phyloP scores from a whole-genome alignment of 2,888 invertebrate species.

The Eretmocerus hayati region DNA sequence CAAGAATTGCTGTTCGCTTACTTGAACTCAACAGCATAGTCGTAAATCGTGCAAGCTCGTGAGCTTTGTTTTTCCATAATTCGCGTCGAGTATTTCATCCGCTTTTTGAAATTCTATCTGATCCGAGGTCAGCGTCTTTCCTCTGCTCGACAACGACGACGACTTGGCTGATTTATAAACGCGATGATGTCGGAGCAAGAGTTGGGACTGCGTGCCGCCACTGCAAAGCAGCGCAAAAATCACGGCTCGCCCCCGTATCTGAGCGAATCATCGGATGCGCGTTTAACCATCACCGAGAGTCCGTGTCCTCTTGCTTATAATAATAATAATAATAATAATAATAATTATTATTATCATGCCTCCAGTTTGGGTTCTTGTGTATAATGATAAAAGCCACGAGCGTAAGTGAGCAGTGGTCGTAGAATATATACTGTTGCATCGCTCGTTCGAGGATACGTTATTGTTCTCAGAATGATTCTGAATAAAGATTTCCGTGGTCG shows the following conservation, averaged over 20 bases:
- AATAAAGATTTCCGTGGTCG: slow-evolving; percentile 44
- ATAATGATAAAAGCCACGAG: slow-evolving; percentile 1
- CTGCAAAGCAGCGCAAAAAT: slow-evolving; percentile 34
- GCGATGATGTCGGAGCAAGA: slow-evolving; percentile 42
- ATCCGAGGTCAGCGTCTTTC: too few relatives aligned
- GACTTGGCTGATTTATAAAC: slow-evolving; percentile 46
- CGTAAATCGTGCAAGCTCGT: slow-evolving; percentile 19
- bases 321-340: too few relatives aligned
- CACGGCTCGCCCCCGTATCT: slow-evolving; percentile 30
- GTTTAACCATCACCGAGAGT: too few relatives aligned
- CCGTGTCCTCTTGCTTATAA: too few relatives aligned
- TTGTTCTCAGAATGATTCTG: slow-evolving; percentile 48
- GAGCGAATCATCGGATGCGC: slow-evolving; percentile 36
- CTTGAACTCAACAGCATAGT: too few relatives aligned
- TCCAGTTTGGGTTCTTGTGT: too few relatives aligned
- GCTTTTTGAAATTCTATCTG: slow-evolving; percentile 45
- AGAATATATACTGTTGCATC: too few relatives aligned
- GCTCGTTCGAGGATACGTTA: too few relatives aligned
- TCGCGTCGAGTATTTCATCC: slow-evolving; percentile 43
- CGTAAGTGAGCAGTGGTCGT: slow-evolving; percentile 21
- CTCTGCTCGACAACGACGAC: too few relatives aligned
- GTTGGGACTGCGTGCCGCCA: slow-evolving; percentile 46
- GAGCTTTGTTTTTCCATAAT: slow-evolving; percentile 36
- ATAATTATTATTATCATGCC: too few relatives aligned
- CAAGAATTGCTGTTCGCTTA: too few relatives aligned